Evolutionary conservation across 1,140 invertebrate genomes (phyloP).

Genomic region (Hydropsyche tenuis): DNA sequence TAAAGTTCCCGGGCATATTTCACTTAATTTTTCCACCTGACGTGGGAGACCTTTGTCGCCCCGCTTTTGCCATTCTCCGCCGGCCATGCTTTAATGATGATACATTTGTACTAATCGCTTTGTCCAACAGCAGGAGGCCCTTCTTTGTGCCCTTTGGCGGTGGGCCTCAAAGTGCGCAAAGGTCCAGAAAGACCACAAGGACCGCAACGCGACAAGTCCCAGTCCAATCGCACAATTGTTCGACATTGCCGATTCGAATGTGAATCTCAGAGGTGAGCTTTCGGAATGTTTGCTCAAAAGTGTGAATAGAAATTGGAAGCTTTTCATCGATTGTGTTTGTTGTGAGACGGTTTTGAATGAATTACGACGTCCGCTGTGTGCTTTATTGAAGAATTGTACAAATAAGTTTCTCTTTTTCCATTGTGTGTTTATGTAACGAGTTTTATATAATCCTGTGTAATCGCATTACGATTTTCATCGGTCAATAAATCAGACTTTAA

Average conservation of each 20-base stretch:
- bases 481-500: not conserved
- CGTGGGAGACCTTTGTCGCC: slow-evolving; percentile 35
- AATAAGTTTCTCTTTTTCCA: no score
- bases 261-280: not conserved
- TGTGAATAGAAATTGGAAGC: not conserved
- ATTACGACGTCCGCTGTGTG: not conserved
- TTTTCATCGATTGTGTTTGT: slow-evolving; percentile 13
- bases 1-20: slow-evolving; percentile 25
- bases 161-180: not conserved
- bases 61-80: slow-evolving; percentile 37
- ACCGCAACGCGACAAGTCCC: not conserved
- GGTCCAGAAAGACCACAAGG: not conserved
- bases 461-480: no score
- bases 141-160: slow-evolving; percentile 22
- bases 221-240: slow-evolving; percentile 2
- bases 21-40: slow-evolving; percentile 41
- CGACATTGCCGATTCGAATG: slow-evolving; percentile 5
- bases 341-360: not conserved
- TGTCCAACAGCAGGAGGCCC: slow-evolving; percentile 26
- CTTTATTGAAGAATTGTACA: no score
- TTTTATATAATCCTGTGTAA: no score
- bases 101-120: slow-evolving; percentile 42
- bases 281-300: not conserved
- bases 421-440: no score
- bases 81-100: slow-evolving; percentile 40